phyloP scores from a whole-genome alignment of 2,888 invertebrate species.

The Pseudoips prasinana region DNA sequence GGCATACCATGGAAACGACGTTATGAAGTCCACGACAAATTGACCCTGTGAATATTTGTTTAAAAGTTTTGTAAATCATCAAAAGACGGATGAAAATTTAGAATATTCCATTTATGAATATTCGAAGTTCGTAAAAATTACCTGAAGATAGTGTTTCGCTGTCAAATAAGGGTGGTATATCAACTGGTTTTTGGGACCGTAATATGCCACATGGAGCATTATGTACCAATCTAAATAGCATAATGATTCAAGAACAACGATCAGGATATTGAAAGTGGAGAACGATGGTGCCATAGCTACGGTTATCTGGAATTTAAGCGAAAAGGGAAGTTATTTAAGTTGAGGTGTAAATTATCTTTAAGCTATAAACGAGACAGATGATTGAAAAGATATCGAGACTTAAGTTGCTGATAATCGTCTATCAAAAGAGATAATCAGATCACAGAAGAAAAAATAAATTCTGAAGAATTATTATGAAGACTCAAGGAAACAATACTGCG shows the following conservation, averaged over 20 bases:
- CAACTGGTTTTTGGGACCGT: constrained; percentile 70
- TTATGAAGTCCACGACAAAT: constrained; percentile 67
- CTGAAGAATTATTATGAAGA: no score
- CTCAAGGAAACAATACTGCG: no score
- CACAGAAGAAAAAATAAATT: no score
- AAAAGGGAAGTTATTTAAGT: constrained; percentile 14
- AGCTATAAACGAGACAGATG: no score
- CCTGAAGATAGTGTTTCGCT: constrained; percentile 69
- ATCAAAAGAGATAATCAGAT: no score
- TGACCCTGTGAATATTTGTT: constrained; percentile 61
- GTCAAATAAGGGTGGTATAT: constrained; percentile 79
- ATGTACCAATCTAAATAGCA: constrained; percentile 75
- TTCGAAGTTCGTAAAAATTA: no score
- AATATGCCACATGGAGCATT: constrained; percentile 77
- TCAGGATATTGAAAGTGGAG: constrained; percentile 46
- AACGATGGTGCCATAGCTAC: constrained; percentile 66
- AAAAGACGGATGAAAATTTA: no score
- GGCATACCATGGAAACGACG: constrained; percentile 75
- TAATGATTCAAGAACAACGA: constrained; percentile 61
- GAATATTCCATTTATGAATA: no score
- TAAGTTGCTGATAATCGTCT: no score
- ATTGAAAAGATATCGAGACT: no score
- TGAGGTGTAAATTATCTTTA: no score
- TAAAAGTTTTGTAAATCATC: no score
- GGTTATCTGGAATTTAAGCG: constrained; percentile 50